Evolutionary conservation across 2,888 invertebrate species (phyloP), one percentile per base, ranked within the genome.

Genomic region (Petrophora chlorosata): DNA sequence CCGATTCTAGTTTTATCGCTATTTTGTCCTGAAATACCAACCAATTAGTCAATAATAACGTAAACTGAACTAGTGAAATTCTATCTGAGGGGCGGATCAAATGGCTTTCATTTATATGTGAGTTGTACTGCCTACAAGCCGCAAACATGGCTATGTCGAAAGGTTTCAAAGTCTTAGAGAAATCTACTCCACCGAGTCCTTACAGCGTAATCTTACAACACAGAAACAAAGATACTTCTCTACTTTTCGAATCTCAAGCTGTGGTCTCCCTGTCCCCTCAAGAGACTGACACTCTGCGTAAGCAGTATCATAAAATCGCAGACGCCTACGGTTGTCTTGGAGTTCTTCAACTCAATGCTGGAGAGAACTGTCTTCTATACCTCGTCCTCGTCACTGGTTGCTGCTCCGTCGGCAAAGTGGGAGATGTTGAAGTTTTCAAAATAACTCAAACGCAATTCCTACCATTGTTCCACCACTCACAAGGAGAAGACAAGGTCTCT

Each of bases 301-400:
- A 95, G 68, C 95, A 95, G 69, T 99, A 99, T 77, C 94, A 94
- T 8, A 98, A 98, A 90, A 92, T 98, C 29, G 90, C 96, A 40
- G 99, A 99, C 88, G 98, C 97, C 0, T 99, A 99, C 82, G 99
- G 98, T 15, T 97, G 98, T 73, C 90, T 99, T 43, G 99, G 99
- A 30, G 97, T 98, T 2, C 91, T 99, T 0, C 97, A 97, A 71
- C 83, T 97, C 32, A 95, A 96, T 82, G 94, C 95, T 50, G 96
- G 96, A 36, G 96, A 97, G 77, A 94, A 93, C 71, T 95, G 95
- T 23, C 92, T 97, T 41, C 91, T 97, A 35, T 98, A 97, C 73
- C 92, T 99, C 45, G 97, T 99, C 5, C 92, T 99, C 72, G 96
- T 99, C 40, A 98, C 97, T 8, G 98, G 98, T 22, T 99, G 98